Evolutionary conservation across 2,113 vertebrate genomes (phyloP).

Genomic region (Prionailurus bengalensis): DNA sequence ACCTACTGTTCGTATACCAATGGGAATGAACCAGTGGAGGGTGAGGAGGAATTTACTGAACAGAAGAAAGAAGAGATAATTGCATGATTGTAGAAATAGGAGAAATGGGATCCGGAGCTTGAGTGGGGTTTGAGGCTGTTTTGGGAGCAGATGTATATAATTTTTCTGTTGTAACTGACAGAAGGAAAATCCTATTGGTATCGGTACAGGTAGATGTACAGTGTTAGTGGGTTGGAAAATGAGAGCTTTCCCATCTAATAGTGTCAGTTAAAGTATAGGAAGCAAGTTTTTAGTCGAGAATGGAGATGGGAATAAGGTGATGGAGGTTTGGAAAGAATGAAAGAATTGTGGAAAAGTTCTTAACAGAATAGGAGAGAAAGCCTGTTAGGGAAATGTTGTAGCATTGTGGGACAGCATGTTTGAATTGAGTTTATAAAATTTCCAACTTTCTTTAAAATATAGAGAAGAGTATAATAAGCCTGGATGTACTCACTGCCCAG

Average conservation of each 20-base stretch:
- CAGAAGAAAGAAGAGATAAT: background rate
- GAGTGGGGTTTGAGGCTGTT: background rate
- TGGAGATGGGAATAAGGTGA: background rate
- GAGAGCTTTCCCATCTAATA: background rate
- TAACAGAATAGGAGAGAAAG: background rate
- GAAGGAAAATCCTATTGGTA: background rate
- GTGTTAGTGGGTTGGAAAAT: background rate
- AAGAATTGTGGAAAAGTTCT: background rate
- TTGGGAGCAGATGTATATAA: background rate
- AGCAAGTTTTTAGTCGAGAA: background rate
- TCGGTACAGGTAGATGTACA: background rate
- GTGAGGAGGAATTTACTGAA: background rate
- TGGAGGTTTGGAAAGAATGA: background rate
- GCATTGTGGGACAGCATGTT: background rate
- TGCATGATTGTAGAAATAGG: background rate
- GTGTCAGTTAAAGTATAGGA: background rate
- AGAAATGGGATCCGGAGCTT: background rate
- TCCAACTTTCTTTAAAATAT: background rate
- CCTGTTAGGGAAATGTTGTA: background rate
- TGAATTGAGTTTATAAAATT: background rate
- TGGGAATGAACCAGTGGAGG: background rate
- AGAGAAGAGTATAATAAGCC: background rate
- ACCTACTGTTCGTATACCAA: background rate
- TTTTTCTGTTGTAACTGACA: background rate
- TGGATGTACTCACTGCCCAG: background rate